These are phyloP conservation scores for Triplophysa siluroides DNA, from an alignment of 2,113 vertebrate genomes.

Conservation along the genomic window DNA sequence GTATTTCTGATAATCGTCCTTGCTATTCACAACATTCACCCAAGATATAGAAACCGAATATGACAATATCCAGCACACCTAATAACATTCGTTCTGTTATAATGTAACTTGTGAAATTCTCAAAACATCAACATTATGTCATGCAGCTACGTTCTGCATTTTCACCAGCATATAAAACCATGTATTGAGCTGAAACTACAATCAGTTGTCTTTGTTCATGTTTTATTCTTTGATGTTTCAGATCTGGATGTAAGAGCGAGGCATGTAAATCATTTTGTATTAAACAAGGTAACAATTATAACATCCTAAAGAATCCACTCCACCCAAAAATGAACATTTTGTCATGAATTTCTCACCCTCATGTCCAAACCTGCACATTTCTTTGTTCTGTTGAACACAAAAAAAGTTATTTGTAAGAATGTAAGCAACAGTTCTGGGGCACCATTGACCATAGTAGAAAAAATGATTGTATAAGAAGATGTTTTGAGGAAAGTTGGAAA, in stretches of 20 bases:
- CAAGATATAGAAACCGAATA: background rate
- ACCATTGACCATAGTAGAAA: too few species aligned
- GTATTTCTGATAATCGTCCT: constrained; percentile 30
- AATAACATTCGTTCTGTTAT: background rate
- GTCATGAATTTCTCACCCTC: too few species aligned
- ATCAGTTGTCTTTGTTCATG: background rate
- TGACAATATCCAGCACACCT: background rate
- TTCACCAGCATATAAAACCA: background rate
- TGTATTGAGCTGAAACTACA: background rate
- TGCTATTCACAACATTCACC: background rate
- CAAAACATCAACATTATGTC: too few species aligned
- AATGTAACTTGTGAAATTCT: too few species aligned
- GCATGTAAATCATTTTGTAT: background rate
- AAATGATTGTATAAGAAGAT: too few species aligned
- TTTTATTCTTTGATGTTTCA: constrained; percentile 13
- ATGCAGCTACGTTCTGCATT: too few species aligned
- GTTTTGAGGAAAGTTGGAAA: too few species aligned
- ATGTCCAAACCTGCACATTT: too few species aligned
- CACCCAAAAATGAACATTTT: too few species aligned
- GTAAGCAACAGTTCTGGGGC: too few species aligned
- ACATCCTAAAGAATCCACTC: fast-evolving
- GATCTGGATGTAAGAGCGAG: background rate
- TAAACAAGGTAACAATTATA: fast-evolving
- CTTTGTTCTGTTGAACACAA: too few species aligned
- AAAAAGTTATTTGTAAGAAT: too few species aligned